Evolutionary conservation across 2,797 vertebrate genomes (phyloP), one percentile per base, ranked within the genome.

Genomic region (Dallia pectoralis): DNA sequence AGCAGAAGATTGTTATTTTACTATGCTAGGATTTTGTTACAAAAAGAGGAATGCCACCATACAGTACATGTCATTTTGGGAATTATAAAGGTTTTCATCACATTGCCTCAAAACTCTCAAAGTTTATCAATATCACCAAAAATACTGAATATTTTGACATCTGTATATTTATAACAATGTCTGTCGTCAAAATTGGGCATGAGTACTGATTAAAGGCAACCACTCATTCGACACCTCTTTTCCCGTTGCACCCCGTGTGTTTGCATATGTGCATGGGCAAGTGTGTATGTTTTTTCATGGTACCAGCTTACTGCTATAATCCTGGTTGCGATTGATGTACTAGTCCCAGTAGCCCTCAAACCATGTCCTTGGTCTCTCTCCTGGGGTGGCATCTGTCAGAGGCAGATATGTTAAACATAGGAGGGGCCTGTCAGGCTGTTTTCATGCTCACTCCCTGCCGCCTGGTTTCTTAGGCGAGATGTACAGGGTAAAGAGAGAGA

Each of bases 321-420:
- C 32, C 18, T 65, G 33, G 11, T 36, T 67, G 29, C 15, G 22
- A 47, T 22, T 36, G 29, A 32, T 65, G 22, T 68, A 59, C 53
- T 59, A 19, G 33, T 47, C 44, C 36, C 22, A 44, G 6, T 11
- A 44, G 36, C 25, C 66, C 22, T 47, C 11, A 40, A 36, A 18
- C 40, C 47, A 15, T 49, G 2, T 33, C 15, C 9, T n/a, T 44
- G 30, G 19, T 65, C 56, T 66, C 40, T 59, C 51, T 49, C 59
- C 69, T 62, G 48, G 15, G 71, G 77, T 74, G 82, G 63, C 70
- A 79, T 82, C 82, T 84, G 84, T 84, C 76, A 82, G n/a, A 32
- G 56, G 75, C 78, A 81, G 79, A 84, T 82, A 84, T 67, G 77
- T 77, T 48, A 36, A 44, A 86, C 75, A 70, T 66, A 82, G 80